Base-by-base conservation (phyloP, 2,113 vertebrate genomes). In the Anseranas semipalmata region DNA sequence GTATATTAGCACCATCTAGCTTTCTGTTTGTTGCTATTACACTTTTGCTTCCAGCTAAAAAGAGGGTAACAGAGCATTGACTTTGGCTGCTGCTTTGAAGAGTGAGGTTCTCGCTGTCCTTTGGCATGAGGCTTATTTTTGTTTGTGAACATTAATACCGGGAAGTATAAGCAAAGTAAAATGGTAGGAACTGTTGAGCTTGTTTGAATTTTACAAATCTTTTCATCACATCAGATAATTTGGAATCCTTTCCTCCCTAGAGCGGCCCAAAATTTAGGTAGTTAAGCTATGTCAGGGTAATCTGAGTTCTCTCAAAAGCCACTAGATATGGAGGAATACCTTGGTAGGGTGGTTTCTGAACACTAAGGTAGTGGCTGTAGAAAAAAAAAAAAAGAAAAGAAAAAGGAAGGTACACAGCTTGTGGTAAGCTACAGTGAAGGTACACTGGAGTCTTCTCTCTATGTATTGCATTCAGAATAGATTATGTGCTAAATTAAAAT, bases 1-100 rank as follows among this genome's bases (percentile, higher is more conserved):
- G 90, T 92, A 2, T 60, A 55, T 89, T 86, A 93, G 96, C 95
- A 87, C 96, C 96, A 96, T 93, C 96, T 97, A 96, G 95, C 96
- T 80, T 90, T 46, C 89, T 80, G 16, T 78, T 84, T 53, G 19
- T 33, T 83, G 92, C 82, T 90, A 93, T 48, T 94, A 50, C 92
- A 86, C 65, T 88, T 83, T 63, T 81, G 68, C 66, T 82, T 86
- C 21, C 27, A 39, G 28, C 8, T 58, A 41, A 18, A 46, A 43
- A 60, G 70, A 66, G 17, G 3, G 8, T 52, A 53, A 14, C 35
- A 37, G 43, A 65, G 56, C 53, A 6, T 22, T 25, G 9, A 12
- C 58, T 91, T 73, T 45, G 82, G 52, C 14, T 93, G 15, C 56
- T 89, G 67, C 58, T 62, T 76, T 3, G 0, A 65, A 72, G 33